A percentile compares a stretch with the other conserved stretches of the same genome.
Evolutionary conservation across 1,140 invertebrate genomes (phyloP).

Genomic region (Araneus ventricosus): DNA sequence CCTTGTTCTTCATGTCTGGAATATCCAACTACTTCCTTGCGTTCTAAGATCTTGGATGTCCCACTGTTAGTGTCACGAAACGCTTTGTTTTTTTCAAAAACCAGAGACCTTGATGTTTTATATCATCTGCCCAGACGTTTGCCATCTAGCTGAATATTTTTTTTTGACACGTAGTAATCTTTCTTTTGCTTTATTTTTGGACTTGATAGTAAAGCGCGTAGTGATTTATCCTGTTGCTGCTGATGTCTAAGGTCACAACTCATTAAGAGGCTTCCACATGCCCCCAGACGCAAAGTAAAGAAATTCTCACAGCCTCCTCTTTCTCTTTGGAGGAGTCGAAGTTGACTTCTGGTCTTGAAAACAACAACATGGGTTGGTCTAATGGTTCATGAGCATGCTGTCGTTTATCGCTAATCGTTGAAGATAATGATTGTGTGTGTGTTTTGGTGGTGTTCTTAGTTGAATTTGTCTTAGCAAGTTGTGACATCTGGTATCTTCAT

Average conservation of each 20-base stretch:
- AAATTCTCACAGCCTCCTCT: not conserved
- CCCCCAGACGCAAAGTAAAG: not conserved
- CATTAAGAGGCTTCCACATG: slow-evolving; percentile 20
- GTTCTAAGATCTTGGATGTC: no score
- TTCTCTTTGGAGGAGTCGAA: not conserved
- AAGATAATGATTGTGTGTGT: not conserved
- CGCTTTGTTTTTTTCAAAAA: not conserved
- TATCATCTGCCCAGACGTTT: not conserved
- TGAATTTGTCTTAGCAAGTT: not conserved
- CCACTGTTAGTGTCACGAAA: not conserved
- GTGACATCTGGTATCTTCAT: not conserved
- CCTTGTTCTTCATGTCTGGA: no score
- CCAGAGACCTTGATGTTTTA: not conserved
- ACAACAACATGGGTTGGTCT: not conserved
- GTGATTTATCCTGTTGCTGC: not conserved
- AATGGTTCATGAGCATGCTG: not conserved
- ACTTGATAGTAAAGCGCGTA: not conserved
- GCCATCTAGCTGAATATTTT: not conserved
- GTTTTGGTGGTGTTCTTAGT: not conserved
- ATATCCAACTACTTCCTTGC: no score
- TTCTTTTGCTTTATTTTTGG: not conserved
- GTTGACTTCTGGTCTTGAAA: not conserved
- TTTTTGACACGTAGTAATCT: slow-evolving; percentile 11
- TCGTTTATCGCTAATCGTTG: not conserved
- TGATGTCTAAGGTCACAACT: not conserved